Conservation (phyloP, 2,113 vertebrate genomes). For the Pseudorectes ferrugineus region DNA sequence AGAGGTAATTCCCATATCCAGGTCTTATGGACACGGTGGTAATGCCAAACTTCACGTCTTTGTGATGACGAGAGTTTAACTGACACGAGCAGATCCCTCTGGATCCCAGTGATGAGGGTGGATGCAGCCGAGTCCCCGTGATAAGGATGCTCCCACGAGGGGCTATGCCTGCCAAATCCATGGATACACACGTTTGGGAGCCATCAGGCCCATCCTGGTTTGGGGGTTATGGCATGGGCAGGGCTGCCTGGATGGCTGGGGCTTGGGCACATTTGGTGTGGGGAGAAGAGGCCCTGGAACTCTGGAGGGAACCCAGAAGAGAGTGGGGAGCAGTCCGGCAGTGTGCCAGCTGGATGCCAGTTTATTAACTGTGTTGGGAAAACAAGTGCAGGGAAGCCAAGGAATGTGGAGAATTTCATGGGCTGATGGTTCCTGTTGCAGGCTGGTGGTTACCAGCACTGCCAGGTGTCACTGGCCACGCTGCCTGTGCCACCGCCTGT, state of each 20-base stretch:
- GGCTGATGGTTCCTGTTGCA: background rate
- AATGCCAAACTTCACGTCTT: accelerated
- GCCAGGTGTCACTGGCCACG: accelerated
- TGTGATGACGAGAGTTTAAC: accelerated
- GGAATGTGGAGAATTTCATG: constrained; percentile 4
- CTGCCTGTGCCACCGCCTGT: background rate
- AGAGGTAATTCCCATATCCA: accelerated
- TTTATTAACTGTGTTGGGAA: background rate
- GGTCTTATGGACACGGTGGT: accelerated
- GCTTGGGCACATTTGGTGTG: background rate
- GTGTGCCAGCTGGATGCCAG: background rate
- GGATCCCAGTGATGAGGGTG: accelerated
- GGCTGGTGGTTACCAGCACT: background rate
- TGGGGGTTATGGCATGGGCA: accelerated
- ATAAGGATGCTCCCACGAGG: accelerated
- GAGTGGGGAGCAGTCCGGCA: background rate
- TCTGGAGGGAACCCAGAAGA: background rate
- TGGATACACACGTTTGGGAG: accelerated
- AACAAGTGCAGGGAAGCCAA: background rate
- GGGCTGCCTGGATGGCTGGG: accelerated
- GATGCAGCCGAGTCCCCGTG: accelerated
- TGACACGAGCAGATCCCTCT: accelerated
- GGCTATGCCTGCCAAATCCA: background rate
- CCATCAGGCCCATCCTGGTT: accelerated
- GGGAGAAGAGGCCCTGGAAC: background rate